Percentiles rank a stretch among this genome's conserved stretches.
Conservation (phyloP, 1,140 invertebrate species). For the Lordiphosa stackelbergi region DNA sequence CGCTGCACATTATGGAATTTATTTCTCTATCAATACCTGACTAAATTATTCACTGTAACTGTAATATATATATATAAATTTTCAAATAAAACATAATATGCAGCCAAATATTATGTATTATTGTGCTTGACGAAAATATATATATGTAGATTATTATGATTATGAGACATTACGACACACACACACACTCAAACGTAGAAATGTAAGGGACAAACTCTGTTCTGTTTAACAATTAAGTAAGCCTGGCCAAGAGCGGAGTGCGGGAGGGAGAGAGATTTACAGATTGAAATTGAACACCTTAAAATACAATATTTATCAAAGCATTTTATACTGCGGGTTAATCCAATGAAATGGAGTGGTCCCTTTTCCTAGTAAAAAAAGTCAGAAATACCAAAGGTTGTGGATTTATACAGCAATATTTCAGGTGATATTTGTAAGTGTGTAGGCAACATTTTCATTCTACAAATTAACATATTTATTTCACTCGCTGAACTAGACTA, state of each 20-base stretch:
- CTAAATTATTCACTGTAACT: slow-evolving; percentile 66
- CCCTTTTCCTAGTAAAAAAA: too few species aligned
- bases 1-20: slow-evolving; percentile 27
- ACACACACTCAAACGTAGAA: slow-evolving; percentile 10
- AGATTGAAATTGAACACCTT: background rate
- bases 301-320: background rate
- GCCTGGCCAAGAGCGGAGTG: background rate
- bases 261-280: slow-evolving; percentile 1
- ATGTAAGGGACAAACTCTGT: too few species aligned
- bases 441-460: too few species aligned
- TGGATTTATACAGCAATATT: too few species aligned
- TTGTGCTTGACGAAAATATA: slow-evolving; percentile 44
- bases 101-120: slow-evolving; percentile 52
- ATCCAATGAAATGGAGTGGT: background rate
- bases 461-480: too few species aligned
- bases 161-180: slow-evolving; percentile 20
- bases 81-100: slow-evolving; percentile 69
- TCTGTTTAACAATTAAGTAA: too few species aligned
- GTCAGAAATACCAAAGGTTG: too few species aligned
- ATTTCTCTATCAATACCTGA: slow-evolving; percentile 65
- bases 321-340: background rate
- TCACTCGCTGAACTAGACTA: too few species aligned
- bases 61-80: slow-evolving; percentile 55
- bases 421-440: too few species aligned
- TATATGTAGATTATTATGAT: slow-evolving; percentile 14